Percentiles rank a stretch among this genome's conserved stretches.
Conservation (phyloP, 2,113 vertebrate genomes). For the Notothenia rossii region DNA sequence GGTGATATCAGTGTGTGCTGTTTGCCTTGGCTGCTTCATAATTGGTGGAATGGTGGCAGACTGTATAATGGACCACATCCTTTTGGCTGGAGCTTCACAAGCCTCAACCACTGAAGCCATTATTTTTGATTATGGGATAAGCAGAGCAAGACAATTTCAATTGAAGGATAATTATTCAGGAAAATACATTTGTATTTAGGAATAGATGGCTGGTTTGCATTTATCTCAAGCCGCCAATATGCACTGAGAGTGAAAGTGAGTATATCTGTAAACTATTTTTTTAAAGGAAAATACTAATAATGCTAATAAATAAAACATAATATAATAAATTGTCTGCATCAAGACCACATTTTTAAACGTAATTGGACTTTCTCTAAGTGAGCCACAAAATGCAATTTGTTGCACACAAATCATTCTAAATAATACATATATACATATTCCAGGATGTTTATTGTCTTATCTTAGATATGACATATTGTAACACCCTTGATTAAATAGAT, state of each 20-base stretch:
- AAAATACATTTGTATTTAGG: slow-evolving; percentile 71
- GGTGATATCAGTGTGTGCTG: slow-evolving; percentile 88
- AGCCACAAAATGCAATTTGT: background rate
- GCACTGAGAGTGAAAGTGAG: background rate
- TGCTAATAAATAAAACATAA: background rate
- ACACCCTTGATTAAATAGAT: background rate
- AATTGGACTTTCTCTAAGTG: background rate
- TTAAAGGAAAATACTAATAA: background rate
- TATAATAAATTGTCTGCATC: background rate
- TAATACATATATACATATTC: background rate
- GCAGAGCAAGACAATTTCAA: slow-evolving; percentile 87
- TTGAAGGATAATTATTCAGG: slow-evolving; percentile 86
- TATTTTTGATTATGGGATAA: slow-evolving; percentile 90
- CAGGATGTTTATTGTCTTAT: background rate
- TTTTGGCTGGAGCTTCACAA: slow-evolving; percentile 90
- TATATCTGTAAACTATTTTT: background rate
- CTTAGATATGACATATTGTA: slow-evolving; percentile 8
- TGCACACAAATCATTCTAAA: background rate
- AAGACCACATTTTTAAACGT: background rate
- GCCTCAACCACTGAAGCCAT: slow-evolving; percentile 85
- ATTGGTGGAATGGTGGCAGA: slow-evolving; percentile 88
- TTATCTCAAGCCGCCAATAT: background rate
- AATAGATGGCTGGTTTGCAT: slow-evolving; percentile 42
- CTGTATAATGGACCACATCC: slow-evolving; percentile 97
- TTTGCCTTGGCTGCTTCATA: slow-evolving; percentile 91